Conservation (phyloP, 1,140 invertebrate genomes). For the Agrypnia vestita region DNA sequence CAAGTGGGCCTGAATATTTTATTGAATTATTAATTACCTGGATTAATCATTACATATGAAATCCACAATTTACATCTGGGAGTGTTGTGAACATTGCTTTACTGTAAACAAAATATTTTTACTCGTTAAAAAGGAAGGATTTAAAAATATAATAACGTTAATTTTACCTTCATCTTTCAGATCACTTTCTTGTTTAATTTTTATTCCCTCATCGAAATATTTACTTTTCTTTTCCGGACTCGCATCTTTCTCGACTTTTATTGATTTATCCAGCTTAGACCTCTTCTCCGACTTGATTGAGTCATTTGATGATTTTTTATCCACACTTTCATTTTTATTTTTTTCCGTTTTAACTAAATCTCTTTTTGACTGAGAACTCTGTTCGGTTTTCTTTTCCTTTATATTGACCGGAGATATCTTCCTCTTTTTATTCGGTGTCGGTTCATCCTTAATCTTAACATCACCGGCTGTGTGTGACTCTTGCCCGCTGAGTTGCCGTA, state of each 20-base stretch:
- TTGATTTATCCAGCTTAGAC: constrained; percentile 6
- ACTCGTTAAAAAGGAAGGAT: no score
- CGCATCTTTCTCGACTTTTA: background rate
- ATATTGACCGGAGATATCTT: background rate
- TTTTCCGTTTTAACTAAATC: constrained; percentile 20
- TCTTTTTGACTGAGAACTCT: background rate
- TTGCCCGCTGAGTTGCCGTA: constrained; percentile 74
- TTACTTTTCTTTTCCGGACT: background rate
- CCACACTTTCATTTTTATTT: background rate
- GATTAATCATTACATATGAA: no score
- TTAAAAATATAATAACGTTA: background rate
- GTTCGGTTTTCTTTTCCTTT: background rate
- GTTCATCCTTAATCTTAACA: constrained; percentile 56
- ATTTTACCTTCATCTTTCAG: constrained; percentile 1
- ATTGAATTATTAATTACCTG: no score
- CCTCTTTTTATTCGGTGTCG: constrained; percentile 49
- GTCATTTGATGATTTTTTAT: background rate
- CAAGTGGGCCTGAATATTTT: no score
- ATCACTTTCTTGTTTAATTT: background rate
- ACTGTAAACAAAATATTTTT: no score
- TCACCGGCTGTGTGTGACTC: constrained; percentile 2
- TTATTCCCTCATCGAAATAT: background rate
- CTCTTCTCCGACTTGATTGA: background rate
- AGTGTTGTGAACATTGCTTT: no score
- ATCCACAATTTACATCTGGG: no score